phyloP scores from a whole-genome alignment of 2,113 vertebrate species.

The Vanacampus margaritifer region DNA sequence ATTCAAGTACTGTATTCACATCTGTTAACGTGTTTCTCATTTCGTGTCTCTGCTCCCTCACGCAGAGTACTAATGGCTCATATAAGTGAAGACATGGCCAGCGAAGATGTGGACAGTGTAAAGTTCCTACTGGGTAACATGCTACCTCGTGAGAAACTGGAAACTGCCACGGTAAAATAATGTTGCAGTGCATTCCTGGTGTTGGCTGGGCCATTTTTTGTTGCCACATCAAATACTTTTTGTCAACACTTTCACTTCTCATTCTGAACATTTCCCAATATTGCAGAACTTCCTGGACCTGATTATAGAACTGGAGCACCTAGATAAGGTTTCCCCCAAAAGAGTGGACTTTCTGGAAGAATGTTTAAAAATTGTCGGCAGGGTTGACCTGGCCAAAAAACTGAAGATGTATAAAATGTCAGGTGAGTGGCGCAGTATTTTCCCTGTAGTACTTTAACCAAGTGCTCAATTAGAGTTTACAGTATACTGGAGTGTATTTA shows the following conservation, averaged over 20 bases:
- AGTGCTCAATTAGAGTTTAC: too few species aligned
- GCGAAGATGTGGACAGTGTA: constrained; percentile 76
- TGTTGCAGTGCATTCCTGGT: not conserved
- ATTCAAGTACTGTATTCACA: not conserved
- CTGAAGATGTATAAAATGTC: constrained; percentile 74
- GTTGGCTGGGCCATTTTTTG: not conserved
- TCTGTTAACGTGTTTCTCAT: not conserved
- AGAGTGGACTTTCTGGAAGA: constrained; percentile 79
- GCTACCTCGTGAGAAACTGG: constrained; percentile 64
- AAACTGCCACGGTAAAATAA: constrained; percentile 75
- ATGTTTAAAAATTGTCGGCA: constrained; percentile 76
- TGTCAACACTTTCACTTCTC: not conserved
- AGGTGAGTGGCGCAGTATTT: constrained; percentile 65
- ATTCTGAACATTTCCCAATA: not conserved
- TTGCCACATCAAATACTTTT: not conserved
- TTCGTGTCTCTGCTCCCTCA: not conserved
- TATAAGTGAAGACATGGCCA: constrained; percentile 78
- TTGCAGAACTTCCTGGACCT: constrained; percentile 85
- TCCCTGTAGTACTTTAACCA: not conserved
- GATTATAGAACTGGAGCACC: constrained; percentile 83
- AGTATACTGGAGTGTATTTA: too few species aligned
- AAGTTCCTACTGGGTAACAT: constrained; percentile 76
- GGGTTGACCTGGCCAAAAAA: constrained; percentile 82
- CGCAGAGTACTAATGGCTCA: constrained; percentile 82
- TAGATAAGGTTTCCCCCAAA: constrained; percentile 76